phyloP scores from a whole-genome alignment of 2,113 vertebrate species.

The Prunella himalayana region DNA sequence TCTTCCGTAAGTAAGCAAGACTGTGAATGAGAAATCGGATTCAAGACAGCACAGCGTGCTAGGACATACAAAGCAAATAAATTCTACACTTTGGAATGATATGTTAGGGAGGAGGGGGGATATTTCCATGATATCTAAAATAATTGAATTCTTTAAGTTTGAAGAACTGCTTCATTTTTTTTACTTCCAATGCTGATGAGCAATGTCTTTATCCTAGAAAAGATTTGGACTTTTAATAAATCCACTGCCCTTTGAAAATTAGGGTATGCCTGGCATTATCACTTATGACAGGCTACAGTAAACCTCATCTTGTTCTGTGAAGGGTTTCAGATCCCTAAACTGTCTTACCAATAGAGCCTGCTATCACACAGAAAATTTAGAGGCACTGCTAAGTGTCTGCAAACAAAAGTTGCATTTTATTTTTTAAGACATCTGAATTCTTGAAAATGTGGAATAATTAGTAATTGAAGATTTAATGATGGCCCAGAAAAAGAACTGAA shows the following conservation, averaged over 20 bases:
- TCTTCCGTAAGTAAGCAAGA: conserved; percentile 27
- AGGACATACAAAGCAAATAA: conserved; percentile 28
- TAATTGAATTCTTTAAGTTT: background rate
- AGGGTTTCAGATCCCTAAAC: background rate
- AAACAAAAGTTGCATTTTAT: conserved; percentile 40
- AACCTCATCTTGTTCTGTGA: background rate
- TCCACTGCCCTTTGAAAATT: background rate
- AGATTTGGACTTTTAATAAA: background rate
- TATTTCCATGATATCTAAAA: background rate
- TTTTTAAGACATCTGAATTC: conserved; percentile 49
- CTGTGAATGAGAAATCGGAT: background rate
- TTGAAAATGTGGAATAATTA: conserved; percentile 46
- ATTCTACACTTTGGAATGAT: background rate
- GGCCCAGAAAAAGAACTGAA: conserved; percentile 42
- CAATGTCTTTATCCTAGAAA: background rate
- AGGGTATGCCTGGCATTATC: background rate
- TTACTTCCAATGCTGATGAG: background rate
- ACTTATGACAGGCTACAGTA: background rate
- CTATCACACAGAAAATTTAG: conserved; percentile 22
- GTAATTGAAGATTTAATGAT: conserved; percentile 51
- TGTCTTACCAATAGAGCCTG: background rate
- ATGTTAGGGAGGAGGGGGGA: rapidly evolving
- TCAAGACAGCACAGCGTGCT: background rate
- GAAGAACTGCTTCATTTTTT: background rate
- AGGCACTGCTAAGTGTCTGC: background rate